These are phyloP conservation scores for Typhlomys cinereus DNA, from an alignment of 2,113 vertebrate genomes.

Conservation along the genomic window DNA sequence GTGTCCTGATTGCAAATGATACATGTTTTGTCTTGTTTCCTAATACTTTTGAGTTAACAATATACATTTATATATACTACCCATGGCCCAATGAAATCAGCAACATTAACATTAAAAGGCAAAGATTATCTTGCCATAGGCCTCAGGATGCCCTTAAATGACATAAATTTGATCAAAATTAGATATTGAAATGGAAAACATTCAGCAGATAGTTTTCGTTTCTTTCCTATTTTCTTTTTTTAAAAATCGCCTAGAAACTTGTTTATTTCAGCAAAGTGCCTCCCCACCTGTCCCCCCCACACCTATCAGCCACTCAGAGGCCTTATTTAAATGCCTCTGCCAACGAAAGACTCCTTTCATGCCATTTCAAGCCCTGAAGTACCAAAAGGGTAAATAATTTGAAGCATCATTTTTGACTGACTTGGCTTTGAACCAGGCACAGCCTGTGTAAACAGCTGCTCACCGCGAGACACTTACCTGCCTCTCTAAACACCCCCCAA, in stretches of 20 bases:
- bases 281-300: slow-evolving; percentile 66
- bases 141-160: slow-evolving; percentile 52
- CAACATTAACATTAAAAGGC: slow-evolving; percentile 56
- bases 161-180: slow-evolving; percentile 69
- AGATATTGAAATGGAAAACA: slow-evolving; percentile 56
- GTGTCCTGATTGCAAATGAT: slow-evolving; percentile 26
- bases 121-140: slow-evolving; percentile 71
- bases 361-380: slow-evolving; percentile 80
- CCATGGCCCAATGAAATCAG: slow-evolving; percentile 28
- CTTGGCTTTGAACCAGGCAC: slow-evolving; percentile 86
- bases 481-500: slow-evolving; percentile 73
- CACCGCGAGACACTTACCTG: slow-evolving; percentile 68
- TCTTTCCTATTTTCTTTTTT: slow-evolving; percentile 73
- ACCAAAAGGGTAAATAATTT: slow-evolving; percentile 89
- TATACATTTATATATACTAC: background rate
- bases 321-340: slow-evolving; percentile 85
- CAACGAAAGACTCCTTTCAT: slow-evolving; percentile 84
- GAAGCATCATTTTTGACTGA: slow-evolving; percentile 88
- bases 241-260: slow-evolving; percentile 78
- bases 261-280: slow-evolving; percentile 77
- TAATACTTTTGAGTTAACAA: slow-evolving; percentile 49
- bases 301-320: slow-evolving; percentile 76
- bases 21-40: slow-evolving; percentile 65
- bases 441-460: slow-evolving; percentile 81
- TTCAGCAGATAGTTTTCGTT: slow-evolving; percentile 71